Percentiles rank a stretch among this genome's conserved stretches.
Conservation (phyloP, 2,888 invertebrate genomes). For the Apotomis betuletana region DNA sequence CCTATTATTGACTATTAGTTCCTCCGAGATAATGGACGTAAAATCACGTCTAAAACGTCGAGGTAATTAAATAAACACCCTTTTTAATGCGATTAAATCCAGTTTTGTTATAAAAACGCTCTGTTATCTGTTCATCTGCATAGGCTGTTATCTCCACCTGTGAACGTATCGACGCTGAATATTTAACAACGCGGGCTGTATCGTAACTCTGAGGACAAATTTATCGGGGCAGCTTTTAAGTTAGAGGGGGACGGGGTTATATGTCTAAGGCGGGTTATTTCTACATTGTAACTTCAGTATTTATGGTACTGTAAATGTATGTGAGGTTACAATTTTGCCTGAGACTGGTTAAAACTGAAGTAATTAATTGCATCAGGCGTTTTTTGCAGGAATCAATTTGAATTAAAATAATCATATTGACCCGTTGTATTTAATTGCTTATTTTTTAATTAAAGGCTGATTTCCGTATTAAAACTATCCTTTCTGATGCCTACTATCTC, state of each 20-base stretch:
- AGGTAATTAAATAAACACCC: too few species aligned
- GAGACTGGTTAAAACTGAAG: not conserved
- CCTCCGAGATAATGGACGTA: too few species aligned
- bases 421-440: too few species aligned
- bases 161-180: slow-evolving; percentile 36
- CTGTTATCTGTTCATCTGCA: not conserved
- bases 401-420: too few species aligned
- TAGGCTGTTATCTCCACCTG: slow-evolving; percentile 23
- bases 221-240: slow-evolving; percentile 39
- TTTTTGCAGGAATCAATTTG: too few species aligned
- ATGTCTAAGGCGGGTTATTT: slow-evolving; percentile 11
- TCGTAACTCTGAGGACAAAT: slow-evolving; percentile 41
- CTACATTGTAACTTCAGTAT: not conserved
- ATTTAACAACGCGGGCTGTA: slow-evolving; percentile 38
- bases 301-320: slow-evolving; percentile 18
- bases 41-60: too few species aligned
- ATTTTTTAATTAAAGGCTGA: too few species aligned
- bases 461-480: too few species aligned
- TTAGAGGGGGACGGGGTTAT: slow-evolving; percentile 27
- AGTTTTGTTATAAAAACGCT: not conserved
- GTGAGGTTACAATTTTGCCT: not conserved
- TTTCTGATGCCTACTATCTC: too few species aligned
- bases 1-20: too few species aligned
- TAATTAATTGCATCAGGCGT: too few species aligned
- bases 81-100: too few species aligned